Percentiles rank a stretch among this genome's conserved stretches.
phyloP scores from a whole-genome alignment of 2,888 invertebrate genomes.

The Venusia cambrica region DNA sequence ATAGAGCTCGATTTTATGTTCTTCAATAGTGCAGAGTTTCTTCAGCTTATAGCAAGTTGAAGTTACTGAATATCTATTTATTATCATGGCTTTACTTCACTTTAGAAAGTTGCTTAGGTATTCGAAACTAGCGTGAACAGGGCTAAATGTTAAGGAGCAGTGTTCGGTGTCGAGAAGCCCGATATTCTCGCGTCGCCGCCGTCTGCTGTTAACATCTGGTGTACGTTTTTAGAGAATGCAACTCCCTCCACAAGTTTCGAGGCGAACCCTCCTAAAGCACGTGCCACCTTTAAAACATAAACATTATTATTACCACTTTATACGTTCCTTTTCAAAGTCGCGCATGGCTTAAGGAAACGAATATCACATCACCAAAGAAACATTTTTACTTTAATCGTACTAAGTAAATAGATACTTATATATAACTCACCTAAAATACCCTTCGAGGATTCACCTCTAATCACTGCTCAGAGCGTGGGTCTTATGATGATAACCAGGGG shows the following conservation, averaged over 20 bases:
- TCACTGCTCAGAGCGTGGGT: no score
- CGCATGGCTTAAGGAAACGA: conserved; percentile 4
- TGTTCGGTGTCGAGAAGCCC: conserved; percentile 40
- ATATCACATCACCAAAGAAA: conserved; percentile 6
- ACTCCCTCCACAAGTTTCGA: conserved; percentile 37
- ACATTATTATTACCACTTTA: conserved; percentile 23
- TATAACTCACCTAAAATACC: no score
- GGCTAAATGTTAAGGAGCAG: conserved; percentile 22
- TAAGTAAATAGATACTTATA: no score
- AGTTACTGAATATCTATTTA: no score
- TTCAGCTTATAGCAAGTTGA: no score
- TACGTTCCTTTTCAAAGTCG: conserved; percentile 5
- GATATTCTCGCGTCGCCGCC: conserved; percentile 48
- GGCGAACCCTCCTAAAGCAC: conserved; percentile 33
- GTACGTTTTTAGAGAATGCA: conserved; percentile 38
- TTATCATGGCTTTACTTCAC: no score
- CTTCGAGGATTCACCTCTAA: no score
- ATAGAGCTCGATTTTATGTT: no score
- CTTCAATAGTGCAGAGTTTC: no score
- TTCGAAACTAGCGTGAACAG: conserved; percentile 14
- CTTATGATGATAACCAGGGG: no score
- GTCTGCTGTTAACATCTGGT: conserved; percentile 44
- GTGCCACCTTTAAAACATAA: conserved; percentile 38
- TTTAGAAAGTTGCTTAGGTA: no score
- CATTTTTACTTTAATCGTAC: no score